Conservation (phyloP, 2,113 vertebrate genomes). For the Aix galericulata region DNA sequence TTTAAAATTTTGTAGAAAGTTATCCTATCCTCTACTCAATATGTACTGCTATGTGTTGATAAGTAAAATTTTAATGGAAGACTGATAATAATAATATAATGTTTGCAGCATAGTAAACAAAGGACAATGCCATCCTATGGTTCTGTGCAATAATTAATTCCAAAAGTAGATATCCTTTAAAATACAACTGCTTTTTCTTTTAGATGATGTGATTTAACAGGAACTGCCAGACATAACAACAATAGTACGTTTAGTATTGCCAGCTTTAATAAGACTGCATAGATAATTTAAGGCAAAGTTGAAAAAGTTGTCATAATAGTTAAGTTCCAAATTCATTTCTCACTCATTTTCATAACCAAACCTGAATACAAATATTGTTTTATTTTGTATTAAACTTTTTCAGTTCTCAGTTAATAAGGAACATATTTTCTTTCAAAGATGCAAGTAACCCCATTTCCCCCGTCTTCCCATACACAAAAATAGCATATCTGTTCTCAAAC, state of each 20-base stretch:
- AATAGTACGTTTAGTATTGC: neutral
- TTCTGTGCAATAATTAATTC: neutral
- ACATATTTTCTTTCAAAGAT: neutral
- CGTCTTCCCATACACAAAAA: neutral
- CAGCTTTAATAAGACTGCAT: neutral
- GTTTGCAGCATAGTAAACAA: neutral
- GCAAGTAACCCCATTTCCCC: neutral
- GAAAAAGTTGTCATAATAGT: neutral
- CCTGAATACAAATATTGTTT: neutral
- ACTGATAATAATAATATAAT: neutral
- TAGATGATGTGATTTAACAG: neutral
- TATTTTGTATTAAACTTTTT: neutral
- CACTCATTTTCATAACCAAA: neutral
- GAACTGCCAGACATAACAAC: neutral
- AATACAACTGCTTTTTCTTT: neutral
- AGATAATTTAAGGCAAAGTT: neutral
- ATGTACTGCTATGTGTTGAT: neutral
- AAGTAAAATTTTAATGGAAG: neutral
- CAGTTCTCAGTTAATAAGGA: neutral
- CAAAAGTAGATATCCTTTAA: neutral
- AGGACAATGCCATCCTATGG: neutral
- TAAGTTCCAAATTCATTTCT: neutral
- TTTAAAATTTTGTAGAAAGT: neutral
- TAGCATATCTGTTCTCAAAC: constrained; percentile 30
- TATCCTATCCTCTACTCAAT: neutral